Evolutionary conservation across 2,888 invertebrate species (phyloP).

Genomic region (Plagiodera versicolora): DNA sequence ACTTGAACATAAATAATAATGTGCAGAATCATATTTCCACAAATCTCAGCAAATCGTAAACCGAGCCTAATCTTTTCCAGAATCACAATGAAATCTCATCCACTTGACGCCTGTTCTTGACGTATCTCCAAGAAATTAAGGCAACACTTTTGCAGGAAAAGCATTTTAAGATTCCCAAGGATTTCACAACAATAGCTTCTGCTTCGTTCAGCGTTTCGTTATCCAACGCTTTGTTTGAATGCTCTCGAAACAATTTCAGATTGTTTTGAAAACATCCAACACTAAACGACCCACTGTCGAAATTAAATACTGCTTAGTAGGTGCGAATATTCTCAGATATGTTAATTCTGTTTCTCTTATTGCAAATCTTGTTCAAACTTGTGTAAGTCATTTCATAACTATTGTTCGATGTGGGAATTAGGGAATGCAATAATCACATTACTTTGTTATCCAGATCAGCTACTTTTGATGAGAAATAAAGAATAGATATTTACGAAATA

Average conservation of each 20-base stretch:
- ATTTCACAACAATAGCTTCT: constrained; percentile 9
- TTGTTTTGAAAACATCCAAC: constrained; percentile 12
- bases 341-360: neutral
- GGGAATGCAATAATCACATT: too few species aligned
- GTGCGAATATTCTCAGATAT: constrained; percentile 2
- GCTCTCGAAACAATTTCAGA: constrained; percentile 11
- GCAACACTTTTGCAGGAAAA: neutral
- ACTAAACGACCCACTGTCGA: constrained; percentile 4
- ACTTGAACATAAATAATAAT: neutral
- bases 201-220: constrained; percentile 11
- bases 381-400: neutral
- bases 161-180: neutral
- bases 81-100: neutral
- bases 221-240: constrained; percentile 8
- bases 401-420: too few species aligned
- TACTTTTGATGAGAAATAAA: too few species aligned
- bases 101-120: neutral
- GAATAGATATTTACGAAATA: too few species aligned
- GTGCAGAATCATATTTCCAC: neutral
- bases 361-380: constrained; percentile 1
- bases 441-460: too few species aligned
- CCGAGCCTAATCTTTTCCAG: neutral
- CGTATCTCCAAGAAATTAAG: neutral
- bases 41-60: neutral
- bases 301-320: constrained; percentile 12